These are phyloP conservation scores for Catharus ustulatus DNA, from an alignment of 2,797 vertebrate genomes.

Conservation along the genomic window DNA sequence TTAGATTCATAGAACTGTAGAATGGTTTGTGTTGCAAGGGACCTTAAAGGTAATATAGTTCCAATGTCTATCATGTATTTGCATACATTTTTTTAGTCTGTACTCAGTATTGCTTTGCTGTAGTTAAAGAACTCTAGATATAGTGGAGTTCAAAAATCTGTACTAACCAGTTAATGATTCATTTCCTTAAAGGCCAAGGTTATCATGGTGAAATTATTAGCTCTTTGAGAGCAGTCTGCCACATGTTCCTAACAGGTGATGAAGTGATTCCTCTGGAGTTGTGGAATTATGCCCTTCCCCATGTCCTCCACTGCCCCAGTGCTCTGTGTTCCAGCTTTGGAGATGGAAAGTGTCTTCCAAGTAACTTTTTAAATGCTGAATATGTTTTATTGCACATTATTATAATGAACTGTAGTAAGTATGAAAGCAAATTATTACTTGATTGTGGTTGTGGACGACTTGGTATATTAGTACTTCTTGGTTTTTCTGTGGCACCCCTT, in stretches of 20 bases:
- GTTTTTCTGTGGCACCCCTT: not conserved
- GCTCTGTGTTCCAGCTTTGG: not conserved
- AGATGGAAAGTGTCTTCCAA: not conserved
- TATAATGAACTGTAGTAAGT: not conserved
- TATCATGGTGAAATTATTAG: not conserved
- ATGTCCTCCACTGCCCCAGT: rapidly evolving
- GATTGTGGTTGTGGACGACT: not conserved
- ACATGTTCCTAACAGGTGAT: not conserved
- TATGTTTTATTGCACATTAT: not conserved
- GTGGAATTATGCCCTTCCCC: not conserved
- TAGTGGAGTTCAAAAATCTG: not conserved
- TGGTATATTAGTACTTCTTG: not conserved
- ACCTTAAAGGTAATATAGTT: not conserved
- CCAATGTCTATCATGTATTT: not conserved
- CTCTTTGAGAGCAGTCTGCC: not conserved
- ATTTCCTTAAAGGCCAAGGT: not conserved
- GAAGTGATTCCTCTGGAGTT: not conserved
- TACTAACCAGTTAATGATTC: not conserved
- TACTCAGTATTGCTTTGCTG: not conserved
- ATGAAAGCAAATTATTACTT: not conserved
- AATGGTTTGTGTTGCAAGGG: not conserved
- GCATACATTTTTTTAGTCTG: not conserved
- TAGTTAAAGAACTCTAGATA: not conserved
- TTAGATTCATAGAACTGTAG: not conserved
- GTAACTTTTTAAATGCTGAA: not conserved